Evolutionary conservation across 2,888 invertebrate species (phyloP).

Genomic region (Cartodere bifasciata): DNA sequence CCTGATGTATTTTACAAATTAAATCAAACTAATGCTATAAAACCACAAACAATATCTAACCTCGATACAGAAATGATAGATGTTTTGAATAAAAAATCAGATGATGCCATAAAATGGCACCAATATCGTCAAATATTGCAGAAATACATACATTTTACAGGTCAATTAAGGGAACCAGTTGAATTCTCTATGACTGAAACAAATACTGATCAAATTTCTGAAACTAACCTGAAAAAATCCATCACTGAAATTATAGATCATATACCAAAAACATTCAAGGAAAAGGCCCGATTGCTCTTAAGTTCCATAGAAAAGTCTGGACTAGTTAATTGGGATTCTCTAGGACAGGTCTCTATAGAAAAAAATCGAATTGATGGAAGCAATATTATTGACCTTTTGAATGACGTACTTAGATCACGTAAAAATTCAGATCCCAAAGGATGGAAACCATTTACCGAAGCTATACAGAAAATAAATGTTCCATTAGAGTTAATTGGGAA

Average conservation of each 20-base stretch:
- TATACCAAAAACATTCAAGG: slow-evolving; percentile 4
- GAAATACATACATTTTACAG: slow-evolving; percentile 9
- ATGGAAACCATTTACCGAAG: background rate
- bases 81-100: slow-evolving; percentile 3
- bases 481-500: slow-evolving; percentile 2
- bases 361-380: background rate
- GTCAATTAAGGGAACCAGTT: too few relatives aligned
- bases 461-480: background rate
- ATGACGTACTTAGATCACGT: slow-evolving; percentile 2
- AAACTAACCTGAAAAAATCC: too few relatives aligned
- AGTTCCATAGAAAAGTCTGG: background rate
- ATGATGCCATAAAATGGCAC: slow-evolving; percentile 10
- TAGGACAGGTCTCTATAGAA: slow-evolving; percentile 4
- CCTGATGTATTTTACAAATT: slow-evolving; percentile 6
- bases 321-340: background rate
- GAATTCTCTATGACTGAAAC: too few relatives aligned
- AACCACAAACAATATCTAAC: slow-evolving; percentile 3
- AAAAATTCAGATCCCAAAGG: background rate
- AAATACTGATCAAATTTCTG: too few relatives aligned
- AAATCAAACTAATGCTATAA: slow-evolving; percentile 1
- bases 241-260: slow-evolving; percentile 8
- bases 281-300: slow-evolving; percentile 3
- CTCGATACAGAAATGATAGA: slow-evolving; percentile 9
- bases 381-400: slow-evolving; percentile 6
- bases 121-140: slow-evolving; percentile 8